These are phyloP conservation scores for Rhagium mordax DNA, from an alignment of 2,888 invertebrate species.

Conservation along the genomic window DNA sequence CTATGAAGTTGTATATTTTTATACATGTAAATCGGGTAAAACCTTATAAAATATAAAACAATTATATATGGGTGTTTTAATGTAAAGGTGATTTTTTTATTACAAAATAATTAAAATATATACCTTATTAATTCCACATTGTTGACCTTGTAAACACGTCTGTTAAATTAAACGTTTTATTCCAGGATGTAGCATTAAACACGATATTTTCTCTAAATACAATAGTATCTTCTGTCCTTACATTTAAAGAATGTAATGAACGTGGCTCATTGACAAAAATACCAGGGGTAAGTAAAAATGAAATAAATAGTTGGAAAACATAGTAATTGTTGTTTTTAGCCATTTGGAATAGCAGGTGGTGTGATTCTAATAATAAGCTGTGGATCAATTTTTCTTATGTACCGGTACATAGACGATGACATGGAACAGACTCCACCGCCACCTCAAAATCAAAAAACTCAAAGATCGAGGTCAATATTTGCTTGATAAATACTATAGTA, in stretches of 20 bases:
- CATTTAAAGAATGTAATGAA: conserved; percentile 38
- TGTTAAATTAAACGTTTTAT: conserved; percentile 3
- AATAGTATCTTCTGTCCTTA: conserved; percentile 39
- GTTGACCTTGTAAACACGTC: neutral
- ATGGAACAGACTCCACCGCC: neutral
- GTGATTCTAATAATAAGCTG: conserved; percentile 53
- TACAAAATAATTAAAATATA: too few species aligned
- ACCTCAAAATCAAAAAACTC: neutral
- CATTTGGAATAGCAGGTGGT: conserved; percentile 51
- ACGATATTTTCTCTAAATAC: conserved; percentile 37
- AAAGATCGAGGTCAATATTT: conserved; percentile 18
- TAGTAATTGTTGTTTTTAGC: conserved; percentile 46
- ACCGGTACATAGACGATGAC: conserved; percentile 55
- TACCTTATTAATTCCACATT: too few species aligned
- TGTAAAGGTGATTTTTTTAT: too few species aligned
- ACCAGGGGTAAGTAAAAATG: conserved; percentile 43
- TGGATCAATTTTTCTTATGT: conserved; percentile 56
- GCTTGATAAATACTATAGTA: neutral
- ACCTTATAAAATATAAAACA: too few species aligned
- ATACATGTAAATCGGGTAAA: too few species aligned
- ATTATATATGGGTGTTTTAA: too few species aligned
- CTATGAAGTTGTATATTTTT: too few species aligned
- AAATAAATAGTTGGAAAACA: neutral
- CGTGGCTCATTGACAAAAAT: conserved; percentile 27
- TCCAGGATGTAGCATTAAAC: conserved; percentile 46